A percentile compares a stretch with the other conserved stretches of the same genome.
phyloP scores from a whole-genome alignment of 2,797 vertebrate genomes.

The Dallia pectoralis region DNA sequence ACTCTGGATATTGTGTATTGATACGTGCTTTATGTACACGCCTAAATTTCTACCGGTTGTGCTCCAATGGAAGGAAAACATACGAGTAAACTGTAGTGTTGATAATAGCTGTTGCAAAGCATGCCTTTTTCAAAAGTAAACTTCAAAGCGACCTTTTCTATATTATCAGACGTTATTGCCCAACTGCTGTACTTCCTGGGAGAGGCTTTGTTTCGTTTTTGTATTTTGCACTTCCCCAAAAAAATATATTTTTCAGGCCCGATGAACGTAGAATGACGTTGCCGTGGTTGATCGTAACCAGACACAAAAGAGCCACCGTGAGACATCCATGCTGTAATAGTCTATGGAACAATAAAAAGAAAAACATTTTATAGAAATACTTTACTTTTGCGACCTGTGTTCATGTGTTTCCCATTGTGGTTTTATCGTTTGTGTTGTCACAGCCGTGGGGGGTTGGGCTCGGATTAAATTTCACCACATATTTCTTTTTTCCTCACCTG shows the following conservation, averaged over 20 bases:
- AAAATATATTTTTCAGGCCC: slow-evolving; percentile 74
- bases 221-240: slow-evolving; percentile 68
- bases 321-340: slow-evolving; percentile 71
- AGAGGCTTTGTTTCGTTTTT: slow-evolving; percentile 81
- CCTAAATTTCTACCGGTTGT: slow-evolving; percentile 51
- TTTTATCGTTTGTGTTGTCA: slow-evolving; percentile 60
- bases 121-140: slow-evolving; percentile 74
- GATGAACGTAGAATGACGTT: slow-evolving; percentile 57
- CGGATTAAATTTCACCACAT: slow-evolving; percentile 78
- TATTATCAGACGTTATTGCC: slow-evolving; percentile 59
- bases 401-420: slow-evolving; percentile 54
- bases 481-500: slow-evolving; percentile 90
- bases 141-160: slow-evolving; percentile 73
- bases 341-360: slow-evolving; percentile 73
- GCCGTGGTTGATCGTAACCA: slow-evolving; percentile 62
- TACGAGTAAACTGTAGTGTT: slow-evolving; percentile 43
- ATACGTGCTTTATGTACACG: slow-evolving; percentile 70
- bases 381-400: slow-evolving; percentile 63
- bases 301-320: slow-evolving; percentile 58
- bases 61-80: slow-evolving; percentile 57
- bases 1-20: slow-evolving; percentile 64
- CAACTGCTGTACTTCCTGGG: slow-evolving; percentile 70
- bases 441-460: slow-evolving; percentile 69
- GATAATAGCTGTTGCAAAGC: slow-evolving; percentile 54
- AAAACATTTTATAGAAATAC: slow-evolving; percentile 66